Evolutionary conservation across 2,888 invertebrate species (phyloP).

Genomic region (Meteorus cinctellus): DNA sequence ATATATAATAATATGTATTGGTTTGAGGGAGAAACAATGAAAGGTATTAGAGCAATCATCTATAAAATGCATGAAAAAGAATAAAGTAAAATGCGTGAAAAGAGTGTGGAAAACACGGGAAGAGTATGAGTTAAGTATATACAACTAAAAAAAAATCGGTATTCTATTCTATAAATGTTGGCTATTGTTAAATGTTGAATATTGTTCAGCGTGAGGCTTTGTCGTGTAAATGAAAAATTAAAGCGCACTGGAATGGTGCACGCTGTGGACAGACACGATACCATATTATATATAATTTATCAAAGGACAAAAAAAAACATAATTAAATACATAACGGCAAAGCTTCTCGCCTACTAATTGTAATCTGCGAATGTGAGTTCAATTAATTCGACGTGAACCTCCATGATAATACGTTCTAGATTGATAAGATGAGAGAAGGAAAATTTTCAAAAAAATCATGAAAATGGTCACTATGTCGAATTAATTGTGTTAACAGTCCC

Average conservation of each 20-base stretch:
- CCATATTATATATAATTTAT: background rate
- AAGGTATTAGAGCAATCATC: conserved; percentile 36
- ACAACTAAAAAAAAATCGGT: conserved; percentile 65
- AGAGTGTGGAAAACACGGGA: conserved; percentile 18
- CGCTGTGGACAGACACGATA: background rate
- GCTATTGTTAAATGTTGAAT: conserved; percentile 73
- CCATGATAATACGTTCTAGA: conserved; percentile 28
- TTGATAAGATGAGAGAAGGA: conserved; percentile 19
- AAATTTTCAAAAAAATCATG: conserved; percentile 17
- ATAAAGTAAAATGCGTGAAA: conserved; percentile 36
- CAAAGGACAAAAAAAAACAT: conserved; percentile 24
- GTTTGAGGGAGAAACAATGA: background rate
- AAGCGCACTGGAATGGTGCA: background rate
- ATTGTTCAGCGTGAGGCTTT: conserved; percentile 66
- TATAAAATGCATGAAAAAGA: conserved; percentile 31
- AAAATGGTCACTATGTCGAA: conserved; percentile 42
- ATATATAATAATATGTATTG: background rate
- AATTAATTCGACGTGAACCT: conserved; percentile 41
- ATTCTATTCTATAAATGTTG: conserved; percentile 73
- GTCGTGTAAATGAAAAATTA: conserved; percentile 43
- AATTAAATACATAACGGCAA: conserved; percentile 45
- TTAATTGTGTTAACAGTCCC: conserved; percentile 46
- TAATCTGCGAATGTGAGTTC: conserved; percentile 54
- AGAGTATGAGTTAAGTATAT: conserved; percentile 59
- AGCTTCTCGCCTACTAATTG: conserved; percentile 49